These are phyloP conservation scores for Saiga tatarica DNA, from an alignment of 2,113 vertebrate genomes.

Conservation along the genomic window DNA sequence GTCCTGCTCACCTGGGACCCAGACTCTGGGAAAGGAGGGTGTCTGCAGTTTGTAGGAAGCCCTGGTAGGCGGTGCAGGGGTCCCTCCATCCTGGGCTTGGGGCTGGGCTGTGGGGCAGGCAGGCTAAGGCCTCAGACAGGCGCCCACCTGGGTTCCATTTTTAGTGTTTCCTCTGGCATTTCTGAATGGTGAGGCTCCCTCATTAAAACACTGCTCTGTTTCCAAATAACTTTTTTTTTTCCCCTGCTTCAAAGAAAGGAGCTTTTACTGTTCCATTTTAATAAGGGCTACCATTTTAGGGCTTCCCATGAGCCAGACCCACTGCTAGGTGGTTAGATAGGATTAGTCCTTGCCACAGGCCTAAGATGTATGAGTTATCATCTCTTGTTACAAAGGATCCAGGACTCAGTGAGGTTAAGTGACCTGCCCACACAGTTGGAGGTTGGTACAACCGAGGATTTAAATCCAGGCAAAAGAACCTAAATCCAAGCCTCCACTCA, in stretches of 20 bases:
- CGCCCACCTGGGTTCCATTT: background rate
- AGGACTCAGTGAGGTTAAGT: background rate
- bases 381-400: background rate
- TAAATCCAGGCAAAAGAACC: background rate
- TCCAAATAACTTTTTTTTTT: background rate
- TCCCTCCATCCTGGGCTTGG: background rate
- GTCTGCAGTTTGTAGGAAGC: background rate
- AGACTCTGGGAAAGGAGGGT: background rate
- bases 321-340: background rate
- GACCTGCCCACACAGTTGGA: background rate
- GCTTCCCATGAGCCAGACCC: background rate
- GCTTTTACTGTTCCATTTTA: conserved; percentile 43
- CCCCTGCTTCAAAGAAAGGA: background rate
- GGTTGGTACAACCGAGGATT: background rate
- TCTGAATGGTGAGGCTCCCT: background rate
- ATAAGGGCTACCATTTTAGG: background rate
- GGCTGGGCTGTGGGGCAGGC: background rate
- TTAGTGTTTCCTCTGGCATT: background rate
- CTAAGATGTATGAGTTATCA: background rate
- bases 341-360: background rate
- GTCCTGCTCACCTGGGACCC: background rate
- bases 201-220: conserved; percentile 8
- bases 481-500: background rate
- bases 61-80: conserved; percentile 52
- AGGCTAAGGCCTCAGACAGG: background rate